phyloP scores from a whole-genome alignment of 2,888 invertebrate genomes.

The Tetranychus piercei region DNA sequence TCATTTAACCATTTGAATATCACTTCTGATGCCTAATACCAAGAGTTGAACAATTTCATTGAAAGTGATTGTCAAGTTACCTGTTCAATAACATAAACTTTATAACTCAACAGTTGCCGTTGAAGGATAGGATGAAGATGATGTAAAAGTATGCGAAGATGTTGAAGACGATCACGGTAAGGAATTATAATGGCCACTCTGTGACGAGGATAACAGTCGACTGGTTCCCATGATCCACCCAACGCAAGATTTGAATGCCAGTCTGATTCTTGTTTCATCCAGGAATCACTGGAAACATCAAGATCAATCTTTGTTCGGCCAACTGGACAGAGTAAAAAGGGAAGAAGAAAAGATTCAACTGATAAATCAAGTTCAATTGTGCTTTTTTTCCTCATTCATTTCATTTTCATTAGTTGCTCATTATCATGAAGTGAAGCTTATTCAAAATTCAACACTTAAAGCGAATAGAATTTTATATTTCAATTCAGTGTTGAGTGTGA shows the following conservation, averaged over 20 bases:
- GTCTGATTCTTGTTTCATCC: neutral
- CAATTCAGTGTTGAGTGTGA: too few species aligned
- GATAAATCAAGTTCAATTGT: too few species aligned
- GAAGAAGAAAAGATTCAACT: neutral
- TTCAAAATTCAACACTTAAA: neutral
- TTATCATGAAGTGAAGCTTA: neutral
- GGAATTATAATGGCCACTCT: conserved; percentile 32
- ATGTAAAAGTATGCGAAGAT: conserved; percentile 35
- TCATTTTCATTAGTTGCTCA: too few species aligned
- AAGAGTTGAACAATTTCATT: too few species aligned
- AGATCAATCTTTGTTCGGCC: conserved; percentile 16
- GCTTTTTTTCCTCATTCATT: neutral
- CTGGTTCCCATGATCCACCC: conserved; percentile 24
- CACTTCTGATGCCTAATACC: too few species aligned
- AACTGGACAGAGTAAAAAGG: neutral
- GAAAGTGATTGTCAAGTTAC: conserved; percentile 26
- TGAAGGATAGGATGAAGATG: conserved; percentile 38
- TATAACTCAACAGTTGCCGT: conserved; percentile 37
- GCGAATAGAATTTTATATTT: too few species aligned
- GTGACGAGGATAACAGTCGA: conserved; percentile 26
- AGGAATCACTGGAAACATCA: neutral
- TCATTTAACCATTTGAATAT: too few species aligned
- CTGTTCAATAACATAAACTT: conserved; percentile 40
- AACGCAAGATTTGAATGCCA: neutral
- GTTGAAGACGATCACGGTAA: conserved; percentile 35